A percentile compares a stretch with the other conserved stretches of the same genome.
Conservation (phyloP, 1,140 invertebrate genomes). For the Brachionus koreanus region DNA sequence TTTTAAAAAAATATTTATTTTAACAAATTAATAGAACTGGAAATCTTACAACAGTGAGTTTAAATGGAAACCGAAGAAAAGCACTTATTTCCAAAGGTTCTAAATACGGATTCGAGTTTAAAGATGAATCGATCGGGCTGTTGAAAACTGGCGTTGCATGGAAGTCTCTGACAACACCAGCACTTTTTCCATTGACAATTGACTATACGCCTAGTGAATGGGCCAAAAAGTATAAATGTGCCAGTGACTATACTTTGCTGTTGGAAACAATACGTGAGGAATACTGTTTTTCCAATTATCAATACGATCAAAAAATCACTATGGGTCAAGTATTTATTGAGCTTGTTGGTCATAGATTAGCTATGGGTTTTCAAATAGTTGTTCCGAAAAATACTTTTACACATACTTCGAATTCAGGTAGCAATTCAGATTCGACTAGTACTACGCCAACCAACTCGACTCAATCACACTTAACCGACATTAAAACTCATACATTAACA, state of each 20-base stretch:
- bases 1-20: neutral
- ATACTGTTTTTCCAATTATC: neutral
- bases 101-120: neutral
- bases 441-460: slow-evolving; percentile 13
- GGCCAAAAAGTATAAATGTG: slow-evolving; percentile 52
- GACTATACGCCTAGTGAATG: slow-evolving; percentile 82
- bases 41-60: slow-evolving; percentile 46
- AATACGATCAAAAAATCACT: slow-evolving; percentile 23
- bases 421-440: slow-evolving; percentile 17
- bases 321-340: slow-evolving; percentile 53
- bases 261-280: slow-evolving; percentile 3
- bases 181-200: slow-evolving; percentile 93
- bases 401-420: neutral
- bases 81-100: slow-evolving; percentile 56
- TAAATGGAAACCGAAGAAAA: slow-evolving; percentile 60
- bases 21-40: neutral
- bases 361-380: slow-evolving; percentile 44
- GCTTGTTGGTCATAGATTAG: slow-evolving; percentile 23
- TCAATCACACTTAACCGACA: slow-evolving; percentile 14
- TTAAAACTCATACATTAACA: slow-evolving; percentile 14
- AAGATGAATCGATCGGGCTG: slow-evolving; percentile 11
- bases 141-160: slow-evolving; percentile 81
- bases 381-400: slow-evolving; percentile 29
- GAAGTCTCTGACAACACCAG: slow-evolving; percentile 94
- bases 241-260: slow-evolving; percentile 29